phyloP scores from a whole-genome alignment of 2,113 vertebrate species.

The Camelus bactrianus region DNA sequence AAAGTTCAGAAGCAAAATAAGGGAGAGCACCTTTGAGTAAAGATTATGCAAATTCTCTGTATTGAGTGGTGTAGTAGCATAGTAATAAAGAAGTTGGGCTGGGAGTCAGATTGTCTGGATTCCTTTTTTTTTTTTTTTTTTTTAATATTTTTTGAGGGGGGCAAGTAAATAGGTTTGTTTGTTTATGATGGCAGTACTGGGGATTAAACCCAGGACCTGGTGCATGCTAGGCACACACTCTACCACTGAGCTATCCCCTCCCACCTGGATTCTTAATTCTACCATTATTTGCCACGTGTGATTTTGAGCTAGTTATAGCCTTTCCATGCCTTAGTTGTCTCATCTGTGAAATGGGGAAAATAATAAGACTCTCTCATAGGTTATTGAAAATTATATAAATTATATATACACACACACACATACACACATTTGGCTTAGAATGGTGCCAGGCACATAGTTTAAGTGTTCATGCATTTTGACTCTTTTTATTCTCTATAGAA shows the following conservation, averaged over 20 bases:
- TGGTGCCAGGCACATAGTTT: background rate
- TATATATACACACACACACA: background rate
- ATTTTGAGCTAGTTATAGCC: background rate
- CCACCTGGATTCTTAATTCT: background rate
- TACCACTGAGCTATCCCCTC: too few species aligned
- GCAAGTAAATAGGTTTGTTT: too few species aligned
- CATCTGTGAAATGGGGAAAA: background rate
- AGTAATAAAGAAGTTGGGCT: background rate
- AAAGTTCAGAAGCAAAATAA: background rate
- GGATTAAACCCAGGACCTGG: too few species aligned
- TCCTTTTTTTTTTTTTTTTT: background rate
- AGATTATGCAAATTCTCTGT: background rate
- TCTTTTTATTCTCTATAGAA: background rate
- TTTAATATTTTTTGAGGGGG: too few species aligned
- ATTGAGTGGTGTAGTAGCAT: background rate
- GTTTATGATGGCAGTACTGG: too few species aligned
- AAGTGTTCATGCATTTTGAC: background rate
- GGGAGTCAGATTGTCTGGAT: background rate
- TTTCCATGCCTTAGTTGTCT: conserved; percentile 39
- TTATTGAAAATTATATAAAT: conserved; percentile 2
- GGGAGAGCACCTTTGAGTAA: background rate
- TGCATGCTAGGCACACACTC: too few species aligned
- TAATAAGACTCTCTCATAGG: background rate
- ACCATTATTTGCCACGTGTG: background rate
- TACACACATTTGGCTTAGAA: background rate